phyloP scores from a whole-genome alignment of 2,113 vertebrate genomes.

The Cisticola juncidis region DNA sequence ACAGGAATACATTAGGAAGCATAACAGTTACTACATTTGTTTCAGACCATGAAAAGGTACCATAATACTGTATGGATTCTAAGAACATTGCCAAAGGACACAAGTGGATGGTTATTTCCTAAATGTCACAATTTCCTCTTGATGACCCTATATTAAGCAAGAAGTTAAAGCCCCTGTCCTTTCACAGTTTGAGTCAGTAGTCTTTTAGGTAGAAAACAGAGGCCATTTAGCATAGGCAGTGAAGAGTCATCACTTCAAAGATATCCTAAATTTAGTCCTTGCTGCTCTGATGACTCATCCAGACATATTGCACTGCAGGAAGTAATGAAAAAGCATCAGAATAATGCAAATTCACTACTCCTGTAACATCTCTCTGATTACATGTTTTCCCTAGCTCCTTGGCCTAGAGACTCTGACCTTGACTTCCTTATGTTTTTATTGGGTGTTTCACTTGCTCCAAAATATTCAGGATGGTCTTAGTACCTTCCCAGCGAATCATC shows the following conservation, averaged over 20 bases:
- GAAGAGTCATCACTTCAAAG: conserved; percentile 7
- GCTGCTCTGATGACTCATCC: conserved; percentile 11
- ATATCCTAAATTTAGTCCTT: conserved; percentile 27
- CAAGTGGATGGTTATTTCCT: background rate
- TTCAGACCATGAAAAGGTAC: background rate
- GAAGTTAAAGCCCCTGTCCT: background rate
- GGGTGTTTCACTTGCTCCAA: background rate
- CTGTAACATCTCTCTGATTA: background rate
- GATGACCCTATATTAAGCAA: background rate
- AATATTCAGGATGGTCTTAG: background rate
- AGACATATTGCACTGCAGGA: background rate
- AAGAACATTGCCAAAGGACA: background rate
- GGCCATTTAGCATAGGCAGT: background rate
- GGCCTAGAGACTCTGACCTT: background rate
- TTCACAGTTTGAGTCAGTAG: background rate
- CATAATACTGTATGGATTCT: accelerated
- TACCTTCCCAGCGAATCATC: background rate
- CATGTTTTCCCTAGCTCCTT: background rate
- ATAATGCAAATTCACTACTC: background rate
- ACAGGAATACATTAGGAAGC: background rate
- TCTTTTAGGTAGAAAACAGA: background rate
- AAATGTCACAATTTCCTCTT: background rate
- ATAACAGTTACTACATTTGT: background rate
- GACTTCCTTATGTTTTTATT: background rate
- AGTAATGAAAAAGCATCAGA: background rate